Evolutionary conservation across 1,140 invertebrate genomes (phyloP), one percentile per base, ranked within the genome.

Genomic region (Macrobrachium rosenbergii): DNA sequence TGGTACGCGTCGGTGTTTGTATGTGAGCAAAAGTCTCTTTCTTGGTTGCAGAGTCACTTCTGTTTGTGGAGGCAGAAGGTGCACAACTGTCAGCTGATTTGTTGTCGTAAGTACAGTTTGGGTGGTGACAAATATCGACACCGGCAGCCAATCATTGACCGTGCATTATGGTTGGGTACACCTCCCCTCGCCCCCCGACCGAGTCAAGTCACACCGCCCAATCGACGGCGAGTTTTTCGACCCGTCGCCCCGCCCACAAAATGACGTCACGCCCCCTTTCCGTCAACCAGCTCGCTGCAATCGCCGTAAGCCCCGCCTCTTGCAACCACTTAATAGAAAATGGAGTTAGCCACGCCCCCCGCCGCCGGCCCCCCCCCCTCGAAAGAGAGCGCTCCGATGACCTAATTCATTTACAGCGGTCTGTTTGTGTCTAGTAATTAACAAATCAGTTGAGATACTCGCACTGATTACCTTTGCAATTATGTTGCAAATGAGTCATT

Each of bases 391-490:
- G 85, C 81, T 79, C 78, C 67, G 67, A 81, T 75, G 78, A 81
- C 85, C 85, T 87, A 87, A 87, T 87, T 87, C 85, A 87, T 52
- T 87, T 87, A 87, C 85, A 80, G 85, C 37, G 81, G 85, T 62
- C 85, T 87, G 85, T 87, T 87, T 87, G 85, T 87, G 79, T 87
- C 81, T 87, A 87, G 85, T 87, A 79, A 87, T 87, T 87, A 87
- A 87, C 85, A 87, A 81, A 87, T 81, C 85, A 79, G 81, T 81
- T 87, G 78, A 82, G 85, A 87, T 75, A 80, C 85, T 81, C n/a
- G 62, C 78, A 81, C 75, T 87, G 79, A 87, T 87, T 87, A 67
- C 69, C 85, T 43, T 72, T 78, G 69, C 83, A 87, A 87, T 87
- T 87, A 72, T 81, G 85, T 59, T 73, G 78, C 69, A 80, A 72